Evolutionary conservation across 2,888 invertebrate genomes (phyloP), one percentile per base, ranked within the genome.

Genomic region (Dryococelus australis): DNA sequence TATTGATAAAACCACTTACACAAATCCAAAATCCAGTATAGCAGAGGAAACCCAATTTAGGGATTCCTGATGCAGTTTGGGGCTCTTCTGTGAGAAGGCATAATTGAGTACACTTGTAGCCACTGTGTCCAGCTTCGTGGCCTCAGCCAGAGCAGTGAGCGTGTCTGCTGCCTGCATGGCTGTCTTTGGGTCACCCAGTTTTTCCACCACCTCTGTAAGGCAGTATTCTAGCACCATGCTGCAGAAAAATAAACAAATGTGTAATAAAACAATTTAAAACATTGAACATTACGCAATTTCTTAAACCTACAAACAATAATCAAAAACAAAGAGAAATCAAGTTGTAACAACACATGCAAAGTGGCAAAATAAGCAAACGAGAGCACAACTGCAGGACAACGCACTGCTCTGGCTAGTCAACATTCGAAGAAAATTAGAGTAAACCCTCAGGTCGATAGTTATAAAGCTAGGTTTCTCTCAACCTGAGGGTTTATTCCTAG

Each of bases 11-110:
- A 51, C 51, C n/a, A 65, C 95, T 95, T 92, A 97, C 96, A 94
- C 94, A 91, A 97, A 96, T 3, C 98, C 98, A 93, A 98, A 98
- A 91, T 98, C 98, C 91, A 95, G 95, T 9, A 98, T 94, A 0
- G 97, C 96, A 80, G 92, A 94, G 0, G 95, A 93, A 88, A 98
- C 94, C 98, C 98, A 98, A 87, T 94, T 94, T 87, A 98, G 94
- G 87, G 97, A 94, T 92, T 98, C 98, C 0, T 97, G 95, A 91
- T 98, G 97, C 80, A 98, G 97, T 92, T 98, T 98, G 0, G 98
- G 98, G 91, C 97, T 98, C 92, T 98, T 98, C 92, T 98, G 97
- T 90, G 95, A 95, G 92, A 98, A 97, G 0, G 97, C 97, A 91
- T 95, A 96, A 3, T 95, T 94, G 43, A 97, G 92, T 0, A 96